Evolutionary conservation across 2,113 vertebrate species (phyloP).

Genomic region (Oreocharis arfaki): DNA sequence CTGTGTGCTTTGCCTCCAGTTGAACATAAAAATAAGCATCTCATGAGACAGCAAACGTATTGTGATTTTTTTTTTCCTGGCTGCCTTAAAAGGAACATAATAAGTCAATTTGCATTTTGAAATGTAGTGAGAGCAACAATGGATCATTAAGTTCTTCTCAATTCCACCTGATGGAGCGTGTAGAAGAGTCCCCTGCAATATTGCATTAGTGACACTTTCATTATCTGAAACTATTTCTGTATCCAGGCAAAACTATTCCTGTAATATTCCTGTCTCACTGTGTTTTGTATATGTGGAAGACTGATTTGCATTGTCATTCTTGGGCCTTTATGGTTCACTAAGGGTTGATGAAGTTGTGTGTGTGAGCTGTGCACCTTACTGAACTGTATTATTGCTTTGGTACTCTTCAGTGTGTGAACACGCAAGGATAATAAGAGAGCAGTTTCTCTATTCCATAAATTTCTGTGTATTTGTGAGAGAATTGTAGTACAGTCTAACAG

Average conservation of each 20-base stretch:
- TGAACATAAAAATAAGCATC: conserved; percentile 22
- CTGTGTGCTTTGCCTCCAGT: background rate
- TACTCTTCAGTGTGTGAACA: background rate
- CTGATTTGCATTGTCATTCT: conserved; percentile 45
- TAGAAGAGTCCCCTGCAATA: conserved; percentile 55
- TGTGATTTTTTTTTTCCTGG: background rate
- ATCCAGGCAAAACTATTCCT: conserved; percentile 46
- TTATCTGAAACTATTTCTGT: conserved; percentile 58
- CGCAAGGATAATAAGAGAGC: background rate
- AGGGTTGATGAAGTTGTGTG: conserved; percentile 13
- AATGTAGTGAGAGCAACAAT: conserved; percentile 51
- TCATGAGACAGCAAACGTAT: background rate
- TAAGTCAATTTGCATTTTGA: conserved; percentile 71
- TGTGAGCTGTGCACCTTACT: background rate
- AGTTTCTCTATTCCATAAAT: conserved; percentile 1
- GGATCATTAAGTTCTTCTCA: conserved; percentile 55
- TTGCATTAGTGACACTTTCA: conserved; percentile 64
- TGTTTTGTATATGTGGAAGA: conserved; percentile 7
- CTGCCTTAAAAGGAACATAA: conserved; percentile 39
- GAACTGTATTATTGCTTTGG: background rate
- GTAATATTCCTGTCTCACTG: conserved; percentile 33
- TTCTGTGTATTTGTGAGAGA: background rate
- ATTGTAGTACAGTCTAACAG: background rate
- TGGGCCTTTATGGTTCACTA: conserved; percentile 29
- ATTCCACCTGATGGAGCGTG: conserved; percentile 35